Base-by-base conservation (phyloP, 1,140 invertebrate genomes). In the Cyphomyrmex costatus region DNA sequence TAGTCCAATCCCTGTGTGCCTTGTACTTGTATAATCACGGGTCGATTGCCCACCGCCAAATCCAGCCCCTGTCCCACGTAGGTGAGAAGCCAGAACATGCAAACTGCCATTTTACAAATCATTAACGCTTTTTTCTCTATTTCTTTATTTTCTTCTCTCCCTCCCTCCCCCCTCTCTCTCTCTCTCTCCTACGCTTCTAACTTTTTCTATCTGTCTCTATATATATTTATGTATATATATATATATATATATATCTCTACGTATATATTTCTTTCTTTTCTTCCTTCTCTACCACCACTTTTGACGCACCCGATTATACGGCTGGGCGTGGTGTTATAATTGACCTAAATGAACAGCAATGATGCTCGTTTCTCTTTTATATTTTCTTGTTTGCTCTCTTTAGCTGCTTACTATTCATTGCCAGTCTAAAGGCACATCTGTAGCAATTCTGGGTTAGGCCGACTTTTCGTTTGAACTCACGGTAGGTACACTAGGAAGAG, bases 21-120 rank as follows among this genome's bases (percentile, higher is more conserved):
- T 46, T 92, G 84, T 79, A 91, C 88, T 19, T 80, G 77, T 60
- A 91, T 85, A 87, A 88, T 89, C 53, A 90, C 86, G 7, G 92
- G 92, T 49, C 92, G 92, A 88, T 92, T 92, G 27, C 88, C 92
- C 61, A 93, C 84, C 42, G 89, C 89, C n/a, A 93, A 73, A 36
- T 92, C 92, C 60, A 93, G 88, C n/a, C 92, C 92, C 27, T 93
- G 80, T 88, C 93, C 92, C 77, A 92, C 92, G 89, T 92, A 94
- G 61, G 91, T 92, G 70, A 93, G 89, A 49, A 94, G 86, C 92
- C 92, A 93, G 80, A 94, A 88, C 83, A 92, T 90, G 88, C 90
- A 91, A 73, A 91, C 91, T 83, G 92, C 91, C 93, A 94, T 94
- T 86, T 90, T 93, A 90, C 87, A 85, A 61, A 58, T 76, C 6